Base-by-base conservation (phyloP, 2,797 vertebrate species). In the Acropternis orthonyx region DNA sequence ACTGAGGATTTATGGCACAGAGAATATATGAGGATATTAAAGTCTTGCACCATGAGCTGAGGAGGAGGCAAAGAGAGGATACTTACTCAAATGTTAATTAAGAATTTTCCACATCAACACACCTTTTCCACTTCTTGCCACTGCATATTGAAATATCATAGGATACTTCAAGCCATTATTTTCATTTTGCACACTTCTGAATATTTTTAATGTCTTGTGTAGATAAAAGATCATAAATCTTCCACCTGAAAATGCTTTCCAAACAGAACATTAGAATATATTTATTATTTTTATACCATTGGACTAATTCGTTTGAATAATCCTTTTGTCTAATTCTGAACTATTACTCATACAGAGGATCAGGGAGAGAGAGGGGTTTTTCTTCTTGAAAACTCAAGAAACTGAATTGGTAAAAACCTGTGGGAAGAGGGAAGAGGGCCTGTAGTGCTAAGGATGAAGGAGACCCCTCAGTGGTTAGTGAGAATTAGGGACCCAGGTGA, bases 31-130 rank as follows among this genome's bases (percentile, higher is more conserved):
- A 78, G 14, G 41, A 49, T 91, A 91, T 79, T 93, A 84, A 87
- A 91, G 36, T 49, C 82, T 86, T 83, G 49, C 36, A 80, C 28
- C 65, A 61, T 23, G 30, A 89, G 23, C n/a, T 51, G 34, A 58
- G n/a, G 26, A 82, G 44, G 27, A 63, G 34, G 10, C 13, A 91
- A 34, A 22, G 12, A 65, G 46, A 43, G 24, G 46, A 62, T 78
- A 72, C 27, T 88, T 85, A 71, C 49, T 76, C 72, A 85, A 91
- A 91, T 78, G 59, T 91, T 91, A 89, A 91, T 91, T 75, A 87
- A 82, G 54, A 85, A 76, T 66, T 92, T 91, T 93, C 71, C 59
- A 78, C 86, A 69, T 78, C 72, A 69, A 9, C 49, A 61, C 41
- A 77, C 48, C 44, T 80, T 91, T 94, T 89, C 28, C 21, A 24